phyloP scores from a whole-genome alignment of 2,113 vertebrate species.

The Oreochromis tanganicae region DNA sequence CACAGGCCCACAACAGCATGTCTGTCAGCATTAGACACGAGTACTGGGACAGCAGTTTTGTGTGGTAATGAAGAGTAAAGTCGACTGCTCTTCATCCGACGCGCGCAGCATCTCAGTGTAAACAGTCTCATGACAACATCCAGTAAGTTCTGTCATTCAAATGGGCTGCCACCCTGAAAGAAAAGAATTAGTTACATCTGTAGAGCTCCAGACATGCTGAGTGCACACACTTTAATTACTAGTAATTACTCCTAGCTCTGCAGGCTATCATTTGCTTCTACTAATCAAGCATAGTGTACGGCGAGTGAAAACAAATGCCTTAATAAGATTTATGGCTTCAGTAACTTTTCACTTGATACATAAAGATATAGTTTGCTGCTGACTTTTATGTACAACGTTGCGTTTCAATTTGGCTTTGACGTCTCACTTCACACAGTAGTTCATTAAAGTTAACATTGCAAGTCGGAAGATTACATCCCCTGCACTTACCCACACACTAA shows the following conservation, averaged over 20 bases:
- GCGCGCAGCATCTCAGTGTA: background rate
- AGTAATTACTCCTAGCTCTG: background rate
- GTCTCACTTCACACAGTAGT: background rate
- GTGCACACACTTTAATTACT: background rate
- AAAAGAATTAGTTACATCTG: background rate
- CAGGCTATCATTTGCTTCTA: background rate
- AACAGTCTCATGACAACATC: background rate
- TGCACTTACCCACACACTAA: background rate
- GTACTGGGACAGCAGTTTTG: background rate
- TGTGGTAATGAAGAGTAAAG: background rate
- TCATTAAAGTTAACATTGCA: background rate
- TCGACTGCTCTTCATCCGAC: background rate
- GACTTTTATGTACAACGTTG: background rate
- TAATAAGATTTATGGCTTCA: background rate
- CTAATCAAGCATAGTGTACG: background rate
- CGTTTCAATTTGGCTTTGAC: background rate
- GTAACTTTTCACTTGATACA: background rate
- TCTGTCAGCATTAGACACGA: background rate
- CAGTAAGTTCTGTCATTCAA: constrained; percentile 8
- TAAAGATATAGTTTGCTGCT: background rate
- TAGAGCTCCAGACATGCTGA: background rate
- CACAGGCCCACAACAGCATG: background rate
- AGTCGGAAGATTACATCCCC: background rate
- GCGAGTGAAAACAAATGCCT: background rate
- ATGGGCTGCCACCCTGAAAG: constrained; percentile 46